Evolutionary conservation across 2,888 invertebrate species (phyloP).

Genomic region (Meiosimyza decipiens): DNA sequence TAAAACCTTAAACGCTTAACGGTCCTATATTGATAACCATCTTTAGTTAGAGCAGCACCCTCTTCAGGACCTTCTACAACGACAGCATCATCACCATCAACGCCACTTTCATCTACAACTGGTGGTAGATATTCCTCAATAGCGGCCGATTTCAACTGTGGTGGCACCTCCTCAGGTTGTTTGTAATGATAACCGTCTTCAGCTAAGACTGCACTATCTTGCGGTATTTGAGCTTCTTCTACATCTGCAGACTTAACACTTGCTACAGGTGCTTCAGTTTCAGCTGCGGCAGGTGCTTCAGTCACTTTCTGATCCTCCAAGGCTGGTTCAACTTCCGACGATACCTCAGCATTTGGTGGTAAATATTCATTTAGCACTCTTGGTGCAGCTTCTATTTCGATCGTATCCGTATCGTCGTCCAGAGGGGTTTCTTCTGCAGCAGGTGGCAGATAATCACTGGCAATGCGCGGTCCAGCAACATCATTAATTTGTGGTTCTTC

Average conservation of each 20-base stretch:
- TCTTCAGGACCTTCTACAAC: slow-evolving; percentile 49
- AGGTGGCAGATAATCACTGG: slow-evolving; percentile 52
- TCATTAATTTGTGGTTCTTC: slow-evolving; percentile 15
- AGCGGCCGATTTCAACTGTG: slow-evolving; percentile 42
- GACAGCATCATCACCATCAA: slow-evolving; percentile 33
- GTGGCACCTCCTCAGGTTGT: slow-evolving; percentile 49
- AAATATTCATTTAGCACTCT: too few species aligned
- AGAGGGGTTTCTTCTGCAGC: slow-evolving; percentile 41
- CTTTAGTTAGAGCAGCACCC: slow-evolving; percentile 51
- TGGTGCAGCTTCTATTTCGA: too few species aligned
- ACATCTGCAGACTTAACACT: slow-evolving; percentile 3
- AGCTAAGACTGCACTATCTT: slow-evolving; percentile 50
- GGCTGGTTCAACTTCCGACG: neutral
- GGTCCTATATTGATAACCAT: slow-evolving; percentile 59
- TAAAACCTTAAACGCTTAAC: slow-evolving; percentile 35
- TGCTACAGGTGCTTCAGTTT: slow-evolving; percentile 16
- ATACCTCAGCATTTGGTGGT: neutral
- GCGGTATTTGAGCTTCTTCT: slow-evolving; percentile 31
- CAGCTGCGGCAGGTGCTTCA: slow-evolving; percentile 35
- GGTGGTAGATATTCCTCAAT: slow-evolving; percentile 52
- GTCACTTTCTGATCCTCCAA: neutral
- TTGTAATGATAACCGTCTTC: slow-evolving; percentile 60
- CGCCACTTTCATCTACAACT: slow-evolving; percentile 21
- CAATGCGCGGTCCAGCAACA: neutral
- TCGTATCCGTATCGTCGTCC: slow-evolving; percentile 24